phyloP scores from a whole-genome alignment of 2,113 vertebrate genomes.

The Myrmecobius fasciatus region DNA sequence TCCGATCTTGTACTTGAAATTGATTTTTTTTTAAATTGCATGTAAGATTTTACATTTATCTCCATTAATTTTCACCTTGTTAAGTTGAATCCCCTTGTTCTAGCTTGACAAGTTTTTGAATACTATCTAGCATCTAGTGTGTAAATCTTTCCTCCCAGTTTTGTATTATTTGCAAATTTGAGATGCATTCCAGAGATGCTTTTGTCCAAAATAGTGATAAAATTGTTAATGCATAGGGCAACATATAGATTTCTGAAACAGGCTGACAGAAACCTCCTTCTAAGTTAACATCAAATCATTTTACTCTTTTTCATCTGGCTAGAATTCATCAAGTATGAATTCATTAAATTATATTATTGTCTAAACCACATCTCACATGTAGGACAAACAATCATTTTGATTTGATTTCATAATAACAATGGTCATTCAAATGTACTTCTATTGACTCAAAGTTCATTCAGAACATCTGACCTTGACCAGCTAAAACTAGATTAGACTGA shows the following conservation, averaged over 20 bases:
- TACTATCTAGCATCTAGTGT: background rate
- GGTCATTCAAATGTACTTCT: background rate
- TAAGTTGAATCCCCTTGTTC: background rate
- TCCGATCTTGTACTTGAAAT: background rate
- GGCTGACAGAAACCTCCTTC: background rate
- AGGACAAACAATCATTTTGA: background rate
- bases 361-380: background rate
- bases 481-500: background rate
- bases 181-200: background rate
- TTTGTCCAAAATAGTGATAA: background rate
- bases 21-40: too few relatives aligned
- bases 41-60: background rate
- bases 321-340: background rate
- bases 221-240: background rate
- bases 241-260: background rate
- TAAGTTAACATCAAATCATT: background rate
- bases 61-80: background rate
- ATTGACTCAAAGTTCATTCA: background rate
- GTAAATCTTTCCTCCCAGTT: background rate
- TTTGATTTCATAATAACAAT: background rate
- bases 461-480: background rate
- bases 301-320: background rate
- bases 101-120: background rate
- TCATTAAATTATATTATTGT: background rate
- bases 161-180: background rate